phyloP scores from a whole-genome alignment of 2,888 invertebrate species.

The Cryptus viduatorius region DNA sequence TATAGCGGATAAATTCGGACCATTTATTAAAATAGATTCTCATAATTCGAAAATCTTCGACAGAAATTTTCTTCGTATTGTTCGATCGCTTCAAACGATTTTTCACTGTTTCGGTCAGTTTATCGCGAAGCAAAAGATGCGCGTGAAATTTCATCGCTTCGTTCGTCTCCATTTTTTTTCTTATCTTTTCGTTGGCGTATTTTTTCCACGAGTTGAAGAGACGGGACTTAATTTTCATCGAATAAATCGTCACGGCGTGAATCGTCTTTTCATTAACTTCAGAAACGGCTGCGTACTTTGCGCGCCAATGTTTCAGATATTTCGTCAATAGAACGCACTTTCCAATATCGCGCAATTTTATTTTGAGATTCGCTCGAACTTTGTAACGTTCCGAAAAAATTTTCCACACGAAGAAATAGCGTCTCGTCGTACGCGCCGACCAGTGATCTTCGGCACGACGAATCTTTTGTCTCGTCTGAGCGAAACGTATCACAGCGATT shows the following conservation, averaged over 20 bases:
- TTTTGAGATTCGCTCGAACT: constrained; percentile 60
- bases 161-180: constrained; percentile 61
- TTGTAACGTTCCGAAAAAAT: constrained; percentile 65
- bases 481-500: constrained; percentile 54
- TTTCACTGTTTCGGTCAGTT: constrained; percentile 65
- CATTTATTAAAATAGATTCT: constrained; percentile 71
- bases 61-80: constrained; percentile 50
- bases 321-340: constrained; percentile 62
- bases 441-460: constrained; percentile 66
- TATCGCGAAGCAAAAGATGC: constrained; percentile 67
- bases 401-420: constrained; percentile 70
- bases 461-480: constrained; percentile 68
- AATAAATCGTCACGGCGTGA: constrained; percentile 29
- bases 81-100: constrained; percentile 65
- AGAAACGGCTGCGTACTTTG: constrained; percentile 57
- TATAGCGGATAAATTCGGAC: constrained; percentile 45
- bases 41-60: constrained; percentile 69
- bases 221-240: constrained; percentile 63
- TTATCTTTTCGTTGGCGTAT: constrained; percentile 58
- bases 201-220: constrained; percentile 68
- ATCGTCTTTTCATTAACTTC: constrained; percentile 59
- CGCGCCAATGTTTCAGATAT: constrained; percentile 68
- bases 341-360: constrained; percentile 63
- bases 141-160: constrained; percentile 67
- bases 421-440: constrained; percentile 46